A percentile compares a stretch with the other conserved stretches of the same genome.
phyloP scores from a whole-genome alignment of 2,797 vertebrate species.

The Gymnoscopelus microlampas region DNA sequence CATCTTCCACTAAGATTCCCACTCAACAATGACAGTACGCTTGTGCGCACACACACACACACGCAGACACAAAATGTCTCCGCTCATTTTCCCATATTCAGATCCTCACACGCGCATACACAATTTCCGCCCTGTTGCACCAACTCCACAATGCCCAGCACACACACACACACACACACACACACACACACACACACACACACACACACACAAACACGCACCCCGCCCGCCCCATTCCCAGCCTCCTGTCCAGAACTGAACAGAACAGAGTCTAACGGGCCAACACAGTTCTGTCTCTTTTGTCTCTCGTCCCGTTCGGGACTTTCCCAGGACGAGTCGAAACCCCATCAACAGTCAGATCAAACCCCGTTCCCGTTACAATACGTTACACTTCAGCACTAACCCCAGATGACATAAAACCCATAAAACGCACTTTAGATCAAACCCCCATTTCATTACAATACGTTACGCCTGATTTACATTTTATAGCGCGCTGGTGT shows the following conservation, averaged over 20 bases:
- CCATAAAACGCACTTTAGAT: too few species aligned
- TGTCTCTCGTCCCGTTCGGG: constrained; percentile 34
- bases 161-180: constrained; percentile 18
- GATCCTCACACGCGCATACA: background rate
- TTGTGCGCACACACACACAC: constrained; percentile 22
- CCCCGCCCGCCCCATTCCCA: constrained; percentile 25
- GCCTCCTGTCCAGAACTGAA: constrained; percentile 24
- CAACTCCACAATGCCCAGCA: constrained; percentile 1
- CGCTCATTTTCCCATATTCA: too few species aligned
- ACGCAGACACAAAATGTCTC: background rate
- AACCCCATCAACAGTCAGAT: too few species aligned
- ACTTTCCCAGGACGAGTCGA: constrained; percentile 46
- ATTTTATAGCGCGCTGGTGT: too few species aligned
- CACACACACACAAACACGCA: constrained; percentile 6
- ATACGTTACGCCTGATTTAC: too few species aligned
- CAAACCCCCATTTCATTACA: too few species aligned
- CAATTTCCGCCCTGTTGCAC: too few species aligned
- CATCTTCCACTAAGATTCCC: background rate
- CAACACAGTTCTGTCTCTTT: constrained; percentile 45
- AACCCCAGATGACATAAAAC: too few species aligned
- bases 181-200: background rate
- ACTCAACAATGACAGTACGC: constrained; percentile 3
- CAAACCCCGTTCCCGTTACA: too few species aligned
- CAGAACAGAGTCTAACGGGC: constrained; percentile 15
- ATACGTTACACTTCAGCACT: too few species aligned